Percentiles rank a stretch among this genome's conserved stretches.
Conservation (phyloP, 2,113 vertebrate genomes). For the Mastomys coucha region DNA sequence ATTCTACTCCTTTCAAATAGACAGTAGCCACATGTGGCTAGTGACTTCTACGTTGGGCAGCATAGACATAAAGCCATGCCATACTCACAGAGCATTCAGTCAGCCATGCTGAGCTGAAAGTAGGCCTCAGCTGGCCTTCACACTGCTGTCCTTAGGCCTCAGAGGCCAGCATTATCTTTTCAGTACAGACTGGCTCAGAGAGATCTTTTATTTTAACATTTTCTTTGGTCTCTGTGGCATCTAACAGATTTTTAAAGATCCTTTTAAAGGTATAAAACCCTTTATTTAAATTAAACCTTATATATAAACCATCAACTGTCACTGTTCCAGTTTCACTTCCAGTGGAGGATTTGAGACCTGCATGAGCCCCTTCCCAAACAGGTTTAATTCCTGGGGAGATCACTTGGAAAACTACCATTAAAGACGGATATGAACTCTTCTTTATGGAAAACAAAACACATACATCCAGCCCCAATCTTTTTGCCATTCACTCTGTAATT, state of each 20-base stretch:
- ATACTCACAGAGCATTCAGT: no score
- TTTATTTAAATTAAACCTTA: slow-evolving; percentile 43
- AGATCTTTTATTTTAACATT: slow-evolving; percentile 21
- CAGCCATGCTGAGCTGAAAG: not conserved
- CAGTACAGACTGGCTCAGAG: not conserved
- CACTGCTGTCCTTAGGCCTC: not conserved
- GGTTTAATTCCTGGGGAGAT: not conserved
- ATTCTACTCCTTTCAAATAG: not conserved
- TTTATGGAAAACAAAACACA: not conserved
- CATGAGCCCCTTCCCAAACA: not conserved
- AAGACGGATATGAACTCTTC: slow-evolving; percentile 13
- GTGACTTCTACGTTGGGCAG: not conserved
- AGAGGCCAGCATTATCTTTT: not conserved
- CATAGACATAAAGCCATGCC: not conserved
- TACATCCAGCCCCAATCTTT: not conserved
- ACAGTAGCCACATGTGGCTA: no score
- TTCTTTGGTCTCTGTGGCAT: not conserved
- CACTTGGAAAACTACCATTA: not conserved
- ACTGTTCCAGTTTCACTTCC: not conserved
- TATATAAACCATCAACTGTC: not conserved
- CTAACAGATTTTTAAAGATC: slow-evolving; percentile 2
- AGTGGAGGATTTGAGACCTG: not conserved
- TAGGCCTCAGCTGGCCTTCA: not conserved
- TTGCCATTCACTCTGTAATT: not conserved
- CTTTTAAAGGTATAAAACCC: not conserved